These are phyloP conservation scores for Boloria selene DNA, from an alignment of 2,888 invertebrate genomes.

Conservation along the genomic window DNA sequence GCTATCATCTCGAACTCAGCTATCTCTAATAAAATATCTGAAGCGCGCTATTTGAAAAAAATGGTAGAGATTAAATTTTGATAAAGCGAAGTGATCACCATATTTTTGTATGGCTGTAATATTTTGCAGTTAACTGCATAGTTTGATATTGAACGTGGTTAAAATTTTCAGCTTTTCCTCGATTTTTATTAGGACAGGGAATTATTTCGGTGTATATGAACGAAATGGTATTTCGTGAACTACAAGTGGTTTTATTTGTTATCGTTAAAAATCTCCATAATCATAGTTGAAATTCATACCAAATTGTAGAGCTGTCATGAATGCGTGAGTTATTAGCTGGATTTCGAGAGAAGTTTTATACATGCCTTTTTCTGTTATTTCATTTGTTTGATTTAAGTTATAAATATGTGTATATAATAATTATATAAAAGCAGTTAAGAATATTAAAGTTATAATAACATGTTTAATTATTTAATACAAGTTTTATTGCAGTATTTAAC, in stretches of 20 bases:
- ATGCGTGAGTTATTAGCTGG: conserved; percentile 9
- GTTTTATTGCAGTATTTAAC: too few relatives aligned
- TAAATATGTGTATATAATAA: not conserved
- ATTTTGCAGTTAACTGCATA: conserved; percentile 5
- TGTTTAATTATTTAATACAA: too few relatives aligned
- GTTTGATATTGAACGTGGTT: conserved; percentile 1
- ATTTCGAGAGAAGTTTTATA: conserved; percentile 2
- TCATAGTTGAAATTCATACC: conserved; percentile 27
- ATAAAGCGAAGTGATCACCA: conserved; percentile 23
- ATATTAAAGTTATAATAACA: too few relatives aligned
- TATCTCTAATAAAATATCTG: conserved; percentile 36
- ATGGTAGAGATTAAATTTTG: conserved; percentile 21
- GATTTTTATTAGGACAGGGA: not conserved
- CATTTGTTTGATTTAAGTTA: not conserved
- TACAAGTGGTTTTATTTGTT: conserved; percentile 30
- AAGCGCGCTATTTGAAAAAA: conserved; percentile 29
- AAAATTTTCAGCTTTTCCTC: too few relatives aligned
- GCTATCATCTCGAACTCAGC: conserved; percentile 21
- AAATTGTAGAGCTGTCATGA: conserved; percentile 22
- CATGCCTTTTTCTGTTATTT: not conserved
- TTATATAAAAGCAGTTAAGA: too few relatives aligned
- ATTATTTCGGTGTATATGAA: conserved; percentile 3
- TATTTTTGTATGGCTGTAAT: conserved; percentile 20
- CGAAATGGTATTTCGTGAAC: conserved; percentile 15
- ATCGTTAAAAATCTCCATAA: conserved; percentile 27